Evolutionary conservation across 2,888 invertebrate species (phyloP).

Genomic region (Drosophila lacicola): DNA sequence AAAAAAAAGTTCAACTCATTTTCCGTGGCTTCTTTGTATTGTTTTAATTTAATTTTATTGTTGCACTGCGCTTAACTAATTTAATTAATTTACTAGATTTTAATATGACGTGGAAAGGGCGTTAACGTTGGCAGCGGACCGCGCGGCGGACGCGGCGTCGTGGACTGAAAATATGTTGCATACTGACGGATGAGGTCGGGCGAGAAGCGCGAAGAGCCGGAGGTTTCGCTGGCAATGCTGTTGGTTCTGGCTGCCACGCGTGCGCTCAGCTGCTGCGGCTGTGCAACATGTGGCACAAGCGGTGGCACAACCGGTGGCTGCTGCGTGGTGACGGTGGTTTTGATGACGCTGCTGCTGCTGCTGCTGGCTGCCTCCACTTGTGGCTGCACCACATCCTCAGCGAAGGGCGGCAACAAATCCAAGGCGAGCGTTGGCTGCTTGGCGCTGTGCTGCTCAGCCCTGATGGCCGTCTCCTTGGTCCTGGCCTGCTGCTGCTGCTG

Average conservation of each 20-base stretch:
- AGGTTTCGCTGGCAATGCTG: constrained; percentile 8
- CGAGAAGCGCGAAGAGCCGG: constrained; percentile 32
- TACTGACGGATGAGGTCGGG: constrained; percentile 56
- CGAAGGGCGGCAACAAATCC: constrained; percentile 69
- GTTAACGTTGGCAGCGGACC: constrained; percentile 77
- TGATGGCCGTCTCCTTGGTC: constrained; percentile 44
- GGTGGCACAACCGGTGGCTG: constrained; percentile 27
- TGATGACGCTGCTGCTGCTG: constrained; percentile 2
- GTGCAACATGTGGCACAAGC: constrained; percentile 22
- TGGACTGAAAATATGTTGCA: constrained; percentile 66
- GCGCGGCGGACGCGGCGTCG: constrained; percentile 67
- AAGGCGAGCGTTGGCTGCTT: constrained; percentile 48
- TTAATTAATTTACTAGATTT: constrained; percentile 55
- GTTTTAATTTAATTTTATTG: constrained; percentile 54
- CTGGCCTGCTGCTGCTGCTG: constrained; percentile 53
- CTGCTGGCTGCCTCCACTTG: constrained; percentile 17
- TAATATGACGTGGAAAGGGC: constrained; percentile 70
- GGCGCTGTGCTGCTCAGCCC: constrained; percentile 32
- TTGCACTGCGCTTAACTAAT: constrained; percentile 47
- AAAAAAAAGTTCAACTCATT: constrained; percentile 31
- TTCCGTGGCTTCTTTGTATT: constrained; percentile 18
- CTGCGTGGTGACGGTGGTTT: constrained; percentile 24
- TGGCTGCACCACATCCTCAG: constrained; percentile 30
- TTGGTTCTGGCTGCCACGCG: constrained; percentile 23
- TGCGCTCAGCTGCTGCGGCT: constrained; percentile 21